phyloP scores from a whole-genome alignment of 2,888 invertebrate genomes.

The Noctua comes region DNA sequence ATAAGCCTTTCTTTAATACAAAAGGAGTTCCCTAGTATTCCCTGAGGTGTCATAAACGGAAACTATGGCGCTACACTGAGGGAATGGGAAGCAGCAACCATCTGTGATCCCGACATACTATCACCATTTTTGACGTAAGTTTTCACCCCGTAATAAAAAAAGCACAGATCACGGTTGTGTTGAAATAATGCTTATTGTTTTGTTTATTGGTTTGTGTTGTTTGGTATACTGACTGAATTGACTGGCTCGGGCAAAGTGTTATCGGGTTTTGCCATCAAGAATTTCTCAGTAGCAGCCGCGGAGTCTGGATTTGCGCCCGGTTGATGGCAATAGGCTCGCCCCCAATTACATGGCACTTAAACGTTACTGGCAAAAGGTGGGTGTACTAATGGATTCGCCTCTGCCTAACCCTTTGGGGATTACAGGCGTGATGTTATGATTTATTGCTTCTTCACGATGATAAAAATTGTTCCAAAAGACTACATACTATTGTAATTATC shows the following conservation, averaged over 20 bases:
- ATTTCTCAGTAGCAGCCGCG: too few relatives aligned
- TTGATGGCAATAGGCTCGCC: too few relatives aligned
- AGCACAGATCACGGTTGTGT: neutral
- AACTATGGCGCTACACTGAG: constrained; percentile 39
- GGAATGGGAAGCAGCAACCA: constrained; percentile 14
- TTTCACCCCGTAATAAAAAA: neutral
- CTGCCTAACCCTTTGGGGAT: too few relatives aligned
- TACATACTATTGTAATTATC: neutral
- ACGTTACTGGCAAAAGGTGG: too few relatives aligned
- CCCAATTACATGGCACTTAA: too few relatives aligned
- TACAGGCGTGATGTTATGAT: neutral
- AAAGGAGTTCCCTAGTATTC: constrained; percentile 33
- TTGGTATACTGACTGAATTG: too few relatives aligned
- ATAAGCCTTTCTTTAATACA: constrained; percentile 51
- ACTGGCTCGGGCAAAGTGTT: too few relatives aligned
- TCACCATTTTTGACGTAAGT: constrained; percentile 1
- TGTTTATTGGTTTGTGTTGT: neutral
- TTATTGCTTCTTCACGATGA: neutral
- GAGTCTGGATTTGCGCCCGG: too few relatives aligned
- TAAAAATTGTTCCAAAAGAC: neutral
- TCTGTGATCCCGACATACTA: constrained; percentile 33
- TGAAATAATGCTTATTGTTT: neutral
- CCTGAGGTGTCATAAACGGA: constrained; percentile 42
- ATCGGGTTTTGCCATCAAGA: too few relatives aligned
- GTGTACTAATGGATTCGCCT: too few relatives aligned